phyloP scores from a whole-genome alignment of 2,888 invertebrate genomes.

The Agrotis clavis region DNA sequence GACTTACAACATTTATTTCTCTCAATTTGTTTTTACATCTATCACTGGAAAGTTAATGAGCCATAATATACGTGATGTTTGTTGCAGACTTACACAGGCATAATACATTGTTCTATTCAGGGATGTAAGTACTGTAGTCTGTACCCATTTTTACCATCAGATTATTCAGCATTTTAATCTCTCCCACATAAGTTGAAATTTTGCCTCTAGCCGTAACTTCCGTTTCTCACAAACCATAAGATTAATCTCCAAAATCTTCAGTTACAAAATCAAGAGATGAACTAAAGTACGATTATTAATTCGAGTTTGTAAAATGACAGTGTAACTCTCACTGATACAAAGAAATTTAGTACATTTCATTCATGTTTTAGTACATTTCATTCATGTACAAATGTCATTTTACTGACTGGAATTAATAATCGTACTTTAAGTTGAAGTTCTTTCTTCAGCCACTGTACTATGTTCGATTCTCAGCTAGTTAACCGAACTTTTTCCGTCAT shows the following conservation, averaged over 20 bases:
- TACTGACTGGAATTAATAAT: too few species aligned
- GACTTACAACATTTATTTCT: not conserved
- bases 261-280: slow-evolving; percentile 1
- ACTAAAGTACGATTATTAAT: too few species aligned
- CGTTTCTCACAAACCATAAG: not conserved
- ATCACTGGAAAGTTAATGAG: slow-evolving; percentile 22
- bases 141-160: not conserved
- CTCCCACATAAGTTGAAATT: not conserved
- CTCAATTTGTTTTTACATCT: slow-evolving; percentile 2
- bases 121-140: not conserved
- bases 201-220: not conserved
- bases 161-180: not conserved
- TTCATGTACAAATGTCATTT: too few species aligned
- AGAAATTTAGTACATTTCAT: too few species aligned
- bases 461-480: slow-evolving; percentile 59
- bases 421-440: slow-evolving; percentile 34
- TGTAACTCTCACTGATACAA: too few species aligned
- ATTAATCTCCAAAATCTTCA: not conserved
- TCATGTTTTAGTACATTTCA: too few species aligned
- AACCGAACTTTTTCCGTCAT: slow-evolving; percentile 68
- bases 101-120: slow-evolving; percentile 14
- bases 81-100: not conserved
- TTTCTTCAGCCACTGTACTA: slow-evolving; percentile 27
- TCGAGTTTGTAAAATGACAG: too few species aligned
- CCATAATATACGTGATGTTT: slow-evolving; percentile 6